Percentiles rank a stretch among this genome's conserved stretches.
phyloP scores from a whole-genome alignment of 2,797 vertebrate species.

The Eupleurogrammus muticus region DNA sequence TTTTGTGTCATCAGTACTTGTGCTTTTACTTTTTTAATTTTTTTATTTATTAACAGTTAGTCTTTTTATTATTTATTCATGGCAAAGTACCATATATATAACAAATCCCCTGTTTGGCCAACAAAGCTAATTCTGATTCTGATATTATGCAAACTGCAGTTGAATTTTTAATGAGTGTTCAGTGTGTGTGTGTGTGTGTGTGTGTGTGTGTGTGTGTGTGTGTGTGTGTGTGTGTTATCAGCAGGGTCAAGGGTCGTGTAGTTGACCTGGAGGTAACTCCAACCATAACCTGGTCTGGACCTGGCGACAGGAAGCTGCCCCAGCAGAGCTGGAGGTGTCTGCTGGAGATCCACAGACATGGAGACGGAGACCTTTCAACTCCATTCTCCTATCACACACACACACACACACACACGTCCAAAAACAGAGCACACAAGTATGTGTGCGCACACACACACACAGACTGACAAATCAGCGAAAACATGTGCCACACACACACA shows the following conservation, averaged over 20 bases:
- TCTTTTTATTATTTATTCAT: no score
- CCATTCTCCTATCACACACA: constrained; percentile 61
- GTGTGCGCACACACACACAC: constrained; percentile 3
- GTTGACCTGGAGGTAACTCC: constrained; percentile 65
- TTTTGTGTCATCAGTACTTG: no score
- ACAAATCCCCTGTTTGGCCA: no score
- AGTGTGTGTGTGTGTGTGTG: no score
- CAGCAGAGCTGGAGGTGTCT: constrained; percentile 58
- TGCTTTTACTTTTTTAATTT: no score
- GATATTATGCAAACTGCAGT: no score
- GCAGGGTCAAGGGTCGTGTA: constrained; percentile 46
- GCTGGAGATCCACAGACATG: constrained; percentile 71
- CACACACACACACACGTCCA: constrained; percentile 50
- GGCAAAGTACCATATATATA: no score
- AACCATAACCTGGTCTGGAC: constrained; percentile 62
- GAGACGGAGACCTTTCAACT: constrained; percentile 69
- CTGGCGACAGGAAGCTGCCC: constrained; percentile 75
- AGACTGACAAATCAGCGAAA: constrained; percentile 36
- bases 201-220: no score
- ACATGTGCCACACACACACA: constrained; percentile 43
- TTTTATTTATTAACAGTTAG: no score
- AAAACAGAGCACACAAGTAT: constrained; percentile 43
- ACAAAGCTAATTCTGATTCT: no score
- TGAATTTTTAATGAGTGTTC: no score
- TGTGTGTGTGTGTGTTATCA: constrained; percentile 24